Evolutionary conservation across 2,888 invertebrate genomes (phyloP).

Genomic region (Phengaris alcon): DNA sequence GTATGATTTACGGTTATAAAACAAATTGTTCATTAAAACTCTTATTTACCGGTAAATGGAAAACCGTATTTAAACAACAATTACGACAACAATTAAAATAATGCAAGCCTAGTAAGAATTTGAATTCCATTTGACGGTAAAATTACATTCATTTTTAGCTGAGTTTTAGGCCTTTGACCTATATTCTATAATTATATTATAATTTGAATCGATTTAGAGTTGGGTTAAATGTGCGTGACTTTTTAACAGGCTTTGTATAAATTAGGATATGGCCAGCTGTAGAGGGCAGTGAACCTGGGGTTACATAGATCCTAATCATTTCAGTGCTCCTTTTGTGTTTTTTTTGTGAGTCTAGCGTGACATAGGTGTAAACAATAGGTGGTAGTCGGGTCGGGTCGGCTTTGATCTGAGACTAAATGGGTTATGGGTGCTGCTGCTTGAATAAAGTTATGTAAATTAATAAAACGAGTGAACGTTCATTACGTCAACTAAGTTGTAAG

Average conservation of each 20-base stretch:
- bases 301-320: background rate
- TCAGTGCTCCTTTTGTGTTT: background rate
- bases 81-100: too few relatives aligned
- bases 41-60: too few relatives aligned
- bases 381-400: too few relatives aligned
- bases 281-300: background rate
- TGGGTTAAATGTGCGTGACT: slow-evolving; percentile 7
- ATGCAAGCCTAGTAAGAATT: too few relatives aligned
- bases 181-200: background rate
- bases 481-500: too few relatives aligned
- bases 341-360: background rate
- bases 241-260: slow-evolving; percentile 7
- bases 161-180: background rate
- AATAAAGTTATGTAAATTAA: too few relatives aligned
- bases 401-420: background rate
- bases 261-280: background rate
- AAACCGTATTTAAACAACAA: too few relatives aligned
- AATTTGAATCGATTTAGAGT: slow-evolving; percentile 5
- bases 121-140: too few relatives aligned
- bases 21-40: too few relatives aligned
- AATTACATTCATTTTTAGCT: background rate
- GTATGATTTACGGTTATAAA: too few relatives aligned
- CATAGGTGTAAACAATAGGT: background rate
- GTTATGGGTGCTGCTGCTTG: too few relatives aligned
- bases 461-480: too few relatives aligned